Evolutionary conservation across 2,888 invertebrate species (phyloP).

Genomic region (Phyllotreta striolata): DNA sequence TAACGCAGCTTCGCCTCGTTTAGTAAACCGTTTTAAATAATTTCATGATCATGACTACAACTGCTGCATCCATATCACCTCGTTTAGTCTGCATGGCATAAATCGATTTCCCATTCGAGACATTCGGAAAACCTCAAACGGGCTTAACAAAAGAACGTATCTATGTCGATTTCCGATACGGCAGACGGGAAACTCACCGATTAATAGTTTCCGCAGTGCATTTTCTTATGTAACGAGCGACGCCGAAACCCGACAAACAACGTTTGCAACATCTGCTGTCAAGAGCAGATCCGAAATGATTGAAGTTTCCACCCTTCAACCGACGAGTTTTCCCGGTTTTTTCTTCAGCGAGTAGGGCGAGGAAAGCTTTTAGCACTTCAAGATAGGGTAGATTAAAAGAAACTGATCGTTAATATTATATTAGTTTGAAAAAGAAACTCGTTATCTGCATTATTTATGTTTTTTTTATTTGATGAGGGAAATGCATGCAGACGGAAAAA

Average conservation of each 20-base stretch:
- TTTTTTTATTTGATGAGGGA: background rate
- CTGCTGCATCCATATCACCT: no score
- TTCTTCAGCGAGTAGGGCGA: conserved; percentile 7
- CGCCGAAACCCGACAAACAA: conserved; percentile 27
- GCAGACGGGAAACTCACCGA: conserved; percentile 10
- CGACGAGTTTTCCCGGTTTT: conserved; percentile 26
- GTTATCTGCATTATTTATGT: background rate
- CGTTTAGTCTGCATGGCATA: no score
- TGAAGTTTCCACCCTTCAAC: conserved; percentile 34
- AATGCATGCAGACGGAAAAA: background rate
- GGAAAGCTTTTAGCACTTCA: no score
- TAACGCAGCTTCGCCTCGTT: no score
- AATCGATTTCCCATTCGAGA: no score
- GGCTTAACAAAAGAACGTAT: background rate
- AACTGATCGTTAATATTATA: background rate
- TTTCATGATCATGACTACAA: no score
- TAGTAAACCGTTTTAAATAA: no score
- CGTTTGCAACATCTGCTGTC: conserved; percentile 40
- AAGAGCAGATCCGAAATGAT: conserved; percentile 38
- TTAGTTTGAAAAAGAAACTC: no score
- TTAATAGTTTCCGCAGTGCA: conserved; percentile 22
- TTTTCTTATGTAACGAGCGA: conserved; percentile 23
- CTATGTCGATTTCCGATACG: conserved; percentile 4
- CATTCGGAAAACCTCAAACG: no score
- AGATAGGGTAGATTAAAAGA: no score